These are phyloP conservation scores for Drosophila willistoni DNA, from an alignment of 1,140 invertebrate genomes.

Conservation along the genomic window DNA sequence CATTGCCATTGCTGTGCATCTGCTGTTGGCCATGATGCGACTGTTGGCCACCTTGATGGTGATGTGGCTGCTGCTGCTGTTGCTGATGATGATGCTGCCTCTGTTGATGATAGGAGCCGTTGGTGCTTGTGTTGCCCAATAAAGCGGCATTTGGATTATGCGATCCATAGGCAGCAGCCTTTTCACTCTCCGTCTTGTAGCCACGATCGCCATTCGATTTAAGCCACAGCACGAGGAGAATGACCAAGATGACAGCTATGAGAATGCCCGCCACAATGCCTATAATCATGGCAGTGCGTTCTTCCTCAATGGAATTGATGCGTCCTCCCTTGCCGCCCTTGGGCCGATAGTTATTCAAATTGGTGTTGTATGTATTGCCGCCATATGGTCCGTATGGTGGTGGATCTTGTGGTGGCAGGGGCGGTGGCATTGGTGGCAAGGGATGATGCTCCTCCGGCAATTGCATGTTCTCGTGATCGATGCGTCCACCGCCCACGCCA, in stretches of 20 bases:
- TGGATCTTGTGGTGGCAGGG: slow-evolving; percentile 62
- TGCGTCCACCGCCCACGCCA: slow-evolving; percentile 22
- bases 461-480: slow-evolving; percentile 67
- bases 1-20: slow-evolving; percentile 52
- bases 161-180: slow-evolving; percentile 87
- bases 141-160: slow-evolving; percentile 90
- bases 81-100: slow-evolving; percentile 83
- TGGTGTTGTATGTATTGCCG: slow-evolving; percentile 65
- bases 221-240: slow-evolving; percentile 93
- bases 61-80: slow-evolving; percentile 36
- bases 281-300: slow-evolving; percentile 91
- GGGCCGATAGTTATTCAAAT: slow-evolving; percentile 72
- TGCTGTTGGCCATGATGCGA: slow-evolving; percentile 79
- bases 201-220: slow-evolving; percentile 93
- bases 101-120: slow-evolving; percentile 81
- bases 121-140: slow-evolving; percentile 85
- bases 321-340: slow-evolving; percentile 85
- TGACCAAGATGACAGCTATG: slow-evolving; percentile 95
- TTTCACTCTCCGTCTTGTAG: slow-evolving; percentile 95
- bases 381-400: slow-evolving; percentile 79
- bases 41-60: slow-evolving; percentile 38
- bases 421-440: slow-evolving; percentile 76
- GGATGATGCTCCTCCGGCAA: slow-evolving; percentile 70
- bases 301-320: slow-evolving; percentile 89
- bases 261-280: slow-evolving; percentile 95